Evolutionary conservation across 1,140 invertebrate species (phyloP), one percentile per base, ranked within the genome.

Genomic region (Megalonaias nervosa): DNA sequence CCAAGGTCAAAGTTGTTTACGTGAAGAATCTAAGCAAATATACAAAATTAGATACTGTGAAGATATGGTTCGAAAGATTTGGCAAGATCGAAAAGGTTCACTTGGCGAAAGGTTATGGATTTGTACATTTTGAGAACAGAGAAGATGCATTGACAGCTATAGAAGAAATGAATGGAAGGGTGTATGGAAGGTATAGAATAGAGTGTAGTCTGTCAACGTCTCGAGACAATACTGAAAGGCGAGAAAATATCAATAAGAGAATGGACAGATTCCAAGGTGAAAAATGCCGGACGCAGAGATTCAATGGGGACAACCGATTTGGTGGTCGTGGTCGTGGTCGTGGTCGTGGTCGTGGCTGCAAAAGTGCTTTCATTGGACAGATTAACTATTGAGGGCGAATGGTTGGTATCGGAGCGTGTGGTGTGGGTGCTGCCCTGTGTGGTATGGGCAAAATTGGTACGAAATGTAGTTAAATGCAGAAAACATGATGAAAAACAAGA

Each of bases 1-100:
- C 92, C 81, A 93, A 93, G 92, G 92, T 93, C 5, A 89, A 87
- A 62, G 85, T 91, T 48, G 69, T 93, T 55, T 93, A 93, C 79
- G 90, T 93, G 0, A 82, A 92, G 59, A 93, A 93, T 80, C 78
- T 93, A 65, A 90, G 90, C 80, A 75, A 90, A n/a, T 81, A 64
- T 4, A 92, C 92, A 0, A 90, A 90, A 0, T 92, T 93, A 82
- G 89, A 92, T 9, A 84, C 82, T n/a, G 80, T 89, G 14, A 67
- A 81, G 62, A 66, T 74, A n/a, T 65, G 89, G 64, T 92, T 91
- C 81, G 80, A 88, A 72, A 61, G 73, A 66, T 77, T 77, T 21
- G 77, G 80, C 1, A 67, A 75, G 21, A 74, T 93, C 5, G 90
- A 91, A 71, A 85, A 89, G 48, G 91, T 92, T 13, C 92, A 92